These are phyloP conservation scores for Myocastor coypus DNA, from an alignment of 2,113 vertebrate genomes.

Conservation along the genomic window DNA sequence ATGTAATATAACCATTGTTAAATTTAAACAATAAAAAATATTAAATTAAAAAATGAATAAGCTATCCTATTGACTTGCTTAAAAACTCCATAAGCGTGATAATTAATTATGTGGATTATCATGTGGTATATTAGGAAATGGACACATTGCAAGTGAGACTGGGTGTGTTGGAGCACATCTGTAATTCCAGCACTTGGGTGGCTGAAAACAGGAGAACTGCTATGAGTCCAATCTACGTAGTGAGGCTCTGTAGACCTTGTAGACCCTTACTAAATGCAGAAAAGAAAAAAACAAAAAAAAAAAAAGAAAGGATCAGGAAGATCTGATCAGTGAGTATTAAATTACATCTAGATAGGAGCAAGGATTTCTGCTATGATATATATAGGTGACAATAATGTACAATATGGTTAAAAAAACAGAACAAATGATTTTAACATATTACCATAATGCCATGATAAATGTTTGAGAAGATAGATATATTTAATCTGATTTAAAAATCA, in stretches of 20 bases:
- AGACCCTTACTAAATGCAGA: too few relatives aligned
- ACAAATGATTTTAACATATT: not conserved
- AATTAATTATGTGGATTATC: not conserved
- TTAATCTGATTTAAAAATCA: not conserved
- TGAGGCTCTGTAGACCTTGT: too few relatives aligned
- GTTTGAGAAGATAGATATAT: not conserved
- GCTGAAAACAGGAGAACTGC: too few relatives aligned
- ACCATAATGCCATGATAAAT: not conserved
- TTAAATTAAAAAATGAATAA: too few relatives aligned
- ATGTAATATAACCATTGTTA: too few relatives aligned
- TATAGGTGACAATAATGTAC: not conserved
- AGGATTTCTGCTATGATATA: not conserved
- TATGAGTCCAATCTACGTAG: too few relatives aligned
- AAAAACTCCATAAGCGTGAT: not conserved
- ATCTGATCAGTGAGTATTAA: not conserved
- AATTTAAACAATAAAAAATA: too few relatives aligned
- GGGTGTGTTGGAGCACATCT: too few relatives aligned
- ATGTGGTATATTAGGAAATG: not conserved
- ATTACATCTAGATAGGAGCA: too few relatives aligned
- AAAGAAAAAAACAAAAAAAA: too few relatives aligned
- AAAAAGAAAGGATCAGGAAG: not conserved
- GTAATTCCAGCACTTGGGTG: too few relatives aligned
- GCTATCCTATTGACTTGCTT: not conserved
- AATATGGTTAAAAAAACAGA: not conserved
- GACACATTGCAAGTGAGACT: not conserved